Base-by-base conservation (phyloP, 2,113 vertebrate species). In the Ictalurus furcatus region DNA sequence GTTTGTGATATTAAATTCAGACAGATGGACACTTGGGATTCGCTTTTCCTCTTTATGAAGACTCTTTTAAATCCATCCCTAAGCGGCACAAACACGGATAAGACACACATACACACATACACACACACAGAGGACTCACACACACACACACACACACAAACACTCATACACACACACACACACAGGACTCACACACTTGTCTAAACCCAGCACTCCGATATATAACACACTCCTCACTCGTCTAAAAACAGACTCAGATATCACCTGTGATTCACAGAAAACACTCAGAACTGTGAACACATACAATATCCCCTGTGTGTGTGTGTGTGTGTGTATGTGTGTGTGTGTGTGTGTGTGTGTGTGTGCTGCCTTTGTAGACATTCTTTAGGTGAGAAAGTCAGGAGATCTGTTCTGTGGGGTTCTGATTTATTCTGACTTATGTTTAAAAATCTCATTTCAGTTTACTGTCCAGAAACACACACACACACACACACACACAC, bases 291-390 rank as follows among this genome's bases (percentile, higher is more conserved):
- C 71, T 74, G 6, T 23, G 17, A 74, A 80, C 44, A 54, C 78
- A 17, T 44, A 48, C 25, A 30, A 12, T 12, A 44, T 23, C 37
- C 19, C 37, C 30, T 9, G 52, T 81, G 13, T 30, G 25, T 81
- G 79, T 56, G 28, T 56, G 79, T 81, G 79, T 56, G 88, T 83
- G 59, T 81, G 28, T 81, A 13, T 56, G 25, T 81, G 79, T 56
- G 28, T 56, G 88, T 83, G 59, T 7, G 30, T 84, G 37, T 89
- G 63, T 87, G 76, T 89, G 67, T 71, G 67, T 30, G 65, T 69
- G 65, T 69, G 65, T 69, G 65, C 16, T 21, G 52, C 12, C 52
- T 54, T 54, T 54, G 52, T 13, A 54, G 52, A 54, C 52, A 12
- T 54, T 54, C 12, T 12, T 13, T n/a, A 67, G 28, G 63, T 67